Conservation (phyloP, 2,888 invertebrate species). For the Entomobrya multifasciata region DNA sequence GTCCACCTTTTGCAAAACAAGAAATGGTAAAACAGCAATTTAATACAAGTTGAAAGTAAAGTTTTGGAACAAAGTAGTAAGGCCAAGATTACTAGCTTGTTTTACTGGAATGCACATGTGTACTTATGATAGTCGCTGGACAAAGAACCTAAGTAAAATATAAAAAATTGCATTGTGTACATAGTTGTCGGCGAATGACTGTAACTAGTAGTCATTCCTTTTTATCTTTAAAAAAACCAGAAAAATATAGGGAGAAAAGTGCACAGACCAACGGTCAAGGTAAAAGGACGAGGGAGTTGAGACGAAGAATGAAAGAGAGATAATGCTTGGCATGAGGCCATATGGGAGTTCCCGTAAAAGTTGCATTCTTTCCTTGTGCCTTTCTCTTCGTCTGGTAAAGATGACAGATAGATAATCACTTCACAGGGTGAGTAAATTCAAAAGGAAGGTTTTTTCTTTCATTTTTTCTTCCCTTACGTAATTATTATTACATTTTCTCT, state of each 20-base stretch:
- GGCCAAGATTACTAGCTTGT: background rate
- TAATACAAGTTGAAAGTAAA: slow-evolving; percentile 27
- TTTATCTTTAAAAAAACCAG: slow-evolving; percentile 30
- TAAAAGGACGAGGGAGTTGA: background rate
- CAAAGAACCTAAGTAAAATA: background rate
- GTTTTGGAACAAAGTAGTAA: background rate
- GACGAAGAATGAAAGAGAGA: background rate
- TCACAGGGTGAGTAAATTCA: slow-evolving; percentile 28
- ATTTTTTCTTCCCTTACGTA: slow-evolving; percentile 7
- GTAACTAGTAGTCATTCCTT: background rate
- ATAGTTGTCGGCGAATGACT: background rate
- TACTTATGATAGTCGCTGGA: background rate
- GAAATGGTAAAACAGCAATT: background rate
- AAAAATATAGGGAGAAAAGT: background rate
- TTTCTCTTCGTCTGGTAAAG: slow-evolving; percentile 8
- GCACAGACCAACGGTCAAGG: slow-evolving; percentile 47
- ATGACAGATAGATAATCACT: slow-evolving; percentile 56
- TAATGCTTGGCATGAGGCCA: slow-evolving; percentile 50
- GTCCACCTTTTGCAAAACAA: background rate
- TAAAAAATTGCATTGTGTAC: slow-evolving; percentile 42
- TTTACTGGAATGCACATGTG: too few species aligned
- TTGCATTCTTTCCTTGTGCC: slow-evolving; percentile 12
- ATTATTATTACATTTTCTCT: slow-evolving; percentile 39
- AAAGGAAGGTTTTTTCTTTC: background rate
- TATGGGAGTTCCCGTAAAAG: slow-evolving; percentile 47